Evolutionary conservation across 1,140 invertebrate genomes (phyloP), one percentile per base, ranked within the genome.

Genomic region (Conopomorpha cramerella): DNA sequence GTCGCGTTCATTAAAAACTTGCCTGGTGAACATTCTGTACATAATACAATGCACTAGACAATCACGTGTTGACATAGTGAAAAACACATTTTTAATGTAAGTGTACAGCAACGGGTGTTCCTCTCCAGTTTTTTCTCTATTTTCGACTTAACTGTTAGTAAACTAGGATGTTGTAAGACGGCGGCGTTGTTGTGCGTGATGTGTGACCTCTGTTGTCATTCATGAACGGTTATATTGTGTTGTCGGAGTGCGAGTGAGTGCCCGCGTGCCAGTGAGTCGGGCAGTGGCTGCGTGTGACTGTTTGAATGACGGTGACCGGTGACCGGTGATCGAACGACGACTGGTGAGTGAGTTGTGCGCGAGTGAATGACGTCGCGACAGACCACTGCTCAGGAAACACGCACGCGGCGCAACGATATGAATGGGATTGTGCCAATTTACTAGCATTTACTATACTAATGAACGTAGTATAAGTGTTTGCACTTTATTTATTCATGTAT

Each of bases 401-500:
- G n/a, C n/a, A n/a, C n/a, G n/a, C n/a, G n/a, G n/a, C n/a, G n/a
- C n/a, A n/a, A n/a, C n/a, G 41, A 26, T 47, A 54, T 64, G 65
- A 60, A 63, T 64, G 70, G 56, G 68, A 72, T 55, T 60, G 67
- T 76, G 71, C 67, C 67, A 71, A 72, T 67, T 65, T 61, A n/a
- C n/a, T n/a, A n/a, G n/a, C n/a, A n/a, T n/a, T n/a, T n/a, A n/a
- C n/a, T n/a, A n/a, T n/a, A n/a, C 64, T 66, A 57, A 68, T 49
- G 58, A 64, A 46, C 53, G 58, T 71, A 71, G 66, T 46, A 30
- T 53, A 72, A 70, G 61, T 72, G 62, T 74, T 72, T 72, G 70
- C 70, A 74, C 70, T 70, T 74, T 72, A 72, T 72, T 74, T 74
- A 74, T 70, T 72, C 65, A 58, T 68, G 67, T 68, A 61, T 59